phyloP scores from a whole-genome alignment of 2,797 vertebrate species.

The Paramormyrops hopkinsi region DNA sequence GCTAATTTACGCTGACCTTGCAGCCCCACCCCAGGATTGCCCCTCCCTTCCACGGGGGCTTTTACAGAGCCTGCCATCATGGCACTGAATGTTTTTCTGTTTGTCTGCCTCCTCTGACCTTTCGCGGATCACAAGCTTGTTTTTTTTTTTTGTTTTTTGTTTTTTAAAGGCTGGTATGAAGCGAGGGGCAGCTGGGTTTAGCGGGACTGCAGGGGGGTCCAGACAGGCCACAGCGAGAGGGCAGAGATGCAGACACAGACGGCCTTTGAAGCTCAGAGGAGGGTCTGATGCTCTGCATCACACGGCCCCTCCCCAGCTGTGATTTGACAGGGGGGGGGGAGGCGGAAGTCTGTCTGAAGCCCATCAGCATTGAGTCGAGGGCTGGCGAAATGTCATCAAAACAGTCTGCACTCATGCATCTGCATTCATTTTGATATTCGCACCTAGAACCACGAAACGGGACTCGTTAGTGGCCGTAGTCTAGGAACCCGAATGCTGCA shows the following conservation, averaged over 20 bases:
- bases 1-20: not conserved
- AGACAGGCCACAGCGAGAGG: slow-evolving; percentile 1
- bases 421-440: not conserved
- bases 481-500: not conserved
- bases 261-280: slow-evolving; percentile 3
- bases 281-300: not conserved
- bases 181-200: not conserved
- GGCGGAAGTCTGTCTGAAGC: not conserved
- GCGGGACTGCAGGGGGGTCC: not conserved
- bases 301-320: not conserved
- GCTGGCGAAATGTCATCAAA: not conserved
- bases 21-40: not conserved
- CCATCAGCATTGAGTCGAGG: not conserved
- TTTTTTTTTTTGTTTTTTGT: not conserved
- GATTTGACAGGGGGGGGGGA: not conserved
- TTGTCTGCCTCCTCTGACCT: not conserved
- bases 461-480: not conserved
- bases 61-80: not conserved
- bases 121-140: not conserved
- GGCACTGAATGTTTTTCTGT: not conserved
- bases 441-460: not conserved
- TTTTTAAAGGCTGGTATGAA: not conserved
- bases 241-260: not conserved
- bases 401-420: not conserved
- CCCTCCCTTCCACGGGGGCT: not conserved